Conservation (phyloP, 2,113 vertebrate genomes). For the Pleuronectes platessa region DNA sequence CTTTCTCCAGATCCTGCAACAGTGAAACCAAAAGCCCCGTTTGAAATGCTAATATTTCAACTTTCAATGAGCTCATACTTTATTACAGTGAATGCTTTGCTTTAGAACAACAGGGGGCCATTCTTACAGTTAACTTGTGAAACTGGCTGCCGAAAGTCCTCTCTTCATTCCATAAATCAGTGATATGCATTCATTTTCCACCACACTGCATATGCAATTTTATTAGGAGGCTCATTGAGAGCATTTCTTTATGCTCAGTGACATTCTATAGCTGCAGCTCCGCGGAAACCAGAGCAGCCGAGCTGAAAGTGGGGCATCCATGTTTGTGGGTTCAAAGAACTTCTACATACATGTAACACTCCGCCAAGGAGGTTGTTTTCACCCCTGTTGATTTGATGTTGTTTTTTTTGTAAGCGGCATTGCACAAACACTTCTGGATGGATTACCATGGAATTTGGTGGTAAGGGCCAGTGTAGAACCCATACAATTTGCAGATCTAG, state of each 20-base stretch:
- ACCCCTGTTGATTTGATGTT: too few relatives aligned
- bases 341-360: not conserved
- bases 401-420: too few relatives aligned
- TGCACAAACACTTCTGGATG: too few relatives aligned
- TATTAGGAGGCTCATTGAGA: not conserved
- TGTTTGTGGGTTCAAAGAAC: constrained; percentile 28
- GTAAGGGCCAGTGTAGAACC: too few relatives aligned
- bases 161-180: not conserved
- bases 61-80: constrained; percentile 6
- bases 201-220: not conserved
- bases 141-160: not conserved
- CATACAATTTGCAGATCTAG: too few relatives aligned
- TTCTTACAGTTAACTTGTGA: not conserved
- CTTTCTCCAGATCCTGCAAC: not conserved
- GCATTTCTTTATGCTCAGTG: not conserved
- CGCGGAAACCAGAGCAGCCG: constrained; percentile 10
- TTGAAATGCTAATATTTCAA: constrained; percentile 27
- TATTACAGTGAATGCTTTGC: not conserved
- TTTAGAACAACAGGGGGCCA: not conserved
- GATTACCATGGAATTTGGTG: too few relatives aligned
- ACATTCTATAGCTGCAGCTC: not conserved
- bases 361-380: too few relatives aligned
- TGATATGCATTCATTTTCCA: constrained; percentile 5
- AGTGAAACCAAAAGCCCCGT: constrained; percentile 7
- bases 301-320: constrained; percentile 35